These are phyloP conservation scores for Crioceris asparagi DNA, from an alignment of 2,888 invertebrate species.

Conservation along the genomic window DNA sequence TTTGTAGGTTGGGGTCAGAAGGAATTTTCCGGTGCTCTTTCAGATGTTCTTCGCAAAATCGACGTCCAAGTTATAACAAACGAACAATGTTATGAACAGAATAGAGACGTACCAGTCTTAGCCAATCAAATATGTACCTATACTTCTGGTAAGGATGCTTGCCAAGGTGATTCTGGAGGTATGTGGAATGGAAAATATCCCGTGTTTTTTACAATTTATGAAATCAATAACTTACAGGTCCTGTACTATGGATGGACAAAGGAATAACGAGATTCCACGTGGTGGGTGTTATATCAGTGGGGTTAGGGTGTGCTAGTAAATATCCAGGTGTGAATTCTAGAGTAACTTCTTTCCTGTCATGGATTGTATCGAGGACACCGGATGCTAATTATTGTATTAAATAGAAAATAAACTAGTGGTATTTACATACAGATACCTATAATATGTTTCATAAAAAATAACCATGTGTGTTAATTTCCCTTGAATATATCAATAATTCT, in stretches of 20 bases:
- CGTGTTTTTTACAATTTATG: too few species aligned
- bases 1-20: slow-evolving; percentile 51
- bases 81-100: slow-evolving; percentile 32
- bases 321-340: slow-evolving; percentile 46
- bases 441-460: too few species aligned
- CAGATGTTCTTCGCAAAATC: slow-evolving; percentile 43
- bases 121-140: slow-evolving; percentile 27
- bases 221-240: slow-evolving; percentile 16
- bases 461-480: too few species aligned
- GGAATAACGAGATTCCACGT: slow-evolving; percentile 32
- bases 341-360: slow-evolving; percentile 43
- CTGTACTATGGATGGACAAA: slow-evolving; percentile 39
- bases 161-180: slow-evolving; percentile 27
- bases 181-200: too few species aligned
- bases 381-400: slow-evolving; percentile 28
- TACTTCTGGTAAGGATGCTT: slow-evolving; percentile 24
- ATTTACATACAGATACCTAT: too few species aligned
- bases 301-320: slow-evolving; percentile 42
- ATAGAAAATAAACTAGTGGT: too few species aligned
- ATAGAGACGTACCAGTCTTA: slow-evolving; percentile 20
- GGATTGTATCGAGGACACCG: slow-evolving; percentile 39
- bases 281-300: slow-evolving; percentile 47
- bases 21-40: slow-evolving; percentile 40
- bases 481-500: too few species aligned
- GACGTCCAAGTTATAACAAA: slow-evolving; percentile 43